Base-by-base conservation (phyloP, 2,113 vertebrate species). In the Machaerirhynchus nigripectus region DNA sequence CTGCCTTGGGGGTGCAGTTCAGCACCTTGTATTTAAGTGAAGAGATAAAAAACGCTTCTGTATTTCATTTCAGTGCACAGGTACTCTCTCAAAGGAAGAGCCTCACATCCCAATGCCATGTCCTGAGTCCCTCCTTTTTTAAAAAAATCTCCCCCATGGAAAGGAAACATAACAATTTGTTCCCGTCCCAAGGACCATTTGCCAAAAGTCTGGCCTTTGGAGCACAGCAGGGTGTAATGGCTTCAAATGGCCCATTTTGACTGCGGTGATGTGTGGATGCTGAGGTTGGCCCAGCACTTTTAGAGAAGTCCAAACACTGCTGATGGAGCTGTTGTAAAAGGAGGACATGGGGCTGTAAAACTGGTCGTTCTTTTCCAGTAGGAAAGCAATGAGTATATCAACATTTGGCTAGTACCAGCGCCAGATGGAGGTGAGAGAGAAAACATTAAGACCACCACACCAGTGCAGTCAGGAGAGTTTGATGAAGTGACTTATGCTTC, bases 241-340 rank as follows among this genome's bases (percentile, higher is more conserved):
- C 16, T 92, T 84, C 73, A 53, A 37, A 40, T 7, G 33, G 35
- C 6, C 30, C 5, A 1, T 67, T 77, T 78, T 10, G 4, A 10
- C 27, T 33, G 7, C 0, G 0, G 10, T 9, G 6, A 11, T 73
- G 23, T 27, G 27, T 52, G 52, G 33, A 24, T 63, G 33, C 8
- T 53, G 22, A 47, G 26, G 30, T 84, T 87, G 82, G 40, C 20
- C 57, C 61, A 53, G 17, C 13, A 16, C 9, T 46, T 84, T 9
- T 0, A 84, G 33, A 85, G 28, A 79, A 22, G 16, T 11, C n/a
- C 39, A 27, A 40, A 31, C 1, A 1, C 26, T 52, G 35, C 11
- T 59, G 44, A 20, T 1, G 1, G 37, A 73, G 8, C 18, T 57
- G 13, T 31, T 52, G 15, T 35, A 79, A 91, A 80, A 87, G 22